Evolutionary conservation across 2,113 vertebrate genomes (phyloP).

Genomic region (Diphyllodes magnificus): DNA sequence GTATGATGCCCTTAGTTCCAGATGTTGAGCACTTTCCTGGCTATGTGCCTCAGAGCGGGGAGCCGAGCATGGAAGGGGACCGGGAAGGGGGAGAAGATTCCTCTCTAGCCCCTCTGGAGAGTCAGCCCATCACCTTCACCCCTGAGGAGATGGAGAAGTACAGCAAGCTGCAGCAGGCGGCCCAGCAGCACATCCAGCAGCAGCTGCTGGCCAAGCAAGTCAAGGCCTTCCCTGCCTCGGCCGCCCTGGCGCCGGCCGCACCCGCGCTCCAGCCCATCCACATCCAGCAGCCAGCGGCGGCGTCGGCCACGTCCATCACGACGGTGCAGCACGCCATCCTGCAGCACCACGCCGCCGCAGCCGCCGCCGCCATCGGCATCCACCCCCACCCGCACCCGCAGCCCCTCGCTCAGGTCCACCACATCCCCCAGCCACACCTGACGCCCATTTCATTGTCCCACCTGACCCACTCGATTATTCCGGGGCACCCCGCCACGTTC

Average conservation of each 20-base stretch:
- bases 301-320: constrained; percentile 90
- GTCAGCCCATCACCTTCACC: constrained; percentile 96
- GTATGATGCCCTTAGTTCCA: constrained; percentile 69
- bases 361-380: constrained; percentile 84
- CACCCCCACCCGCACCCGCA: constrained; percentile 87
- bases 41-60: constrained; percentile 78
- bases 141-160: constrained; percentile 99
- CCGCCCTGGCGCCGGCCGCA: constrained; percentile 75
- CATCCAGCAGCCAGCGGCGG: constrained; percentile 89
- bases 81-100: constrained; percentile 86
- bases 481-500: constrained; percentile 90
- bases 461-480: constrained; percentile 92
- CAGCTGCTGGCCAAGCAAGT: constrained; percentile 97
- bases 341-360: constrained; percentile 88
- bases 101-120: constrained; percentile 90
- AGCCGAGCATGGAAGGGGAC: constrained; percentile 75
- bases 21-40: constrained; percentile 78
- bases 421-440: constrained; percentile 95
- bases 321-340: constrained; percentile 94
- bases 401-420: constrained; percentile 92
- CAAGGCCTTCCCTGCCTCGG: constrained; percentile 87
- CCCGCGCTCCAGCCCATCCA: constrained; percentile 90
- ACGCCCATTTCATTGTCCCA: constrained; percentile 93
- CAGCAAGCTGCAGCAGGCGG: constrained; percentile 95
- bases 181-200: constrained; percentile 98